Evolutionary conservation across 2,113 vertebrate species (phyloP), one percentile per base, ranked within the genome.

Genomic region (Microtus richardsoni): DNA sequence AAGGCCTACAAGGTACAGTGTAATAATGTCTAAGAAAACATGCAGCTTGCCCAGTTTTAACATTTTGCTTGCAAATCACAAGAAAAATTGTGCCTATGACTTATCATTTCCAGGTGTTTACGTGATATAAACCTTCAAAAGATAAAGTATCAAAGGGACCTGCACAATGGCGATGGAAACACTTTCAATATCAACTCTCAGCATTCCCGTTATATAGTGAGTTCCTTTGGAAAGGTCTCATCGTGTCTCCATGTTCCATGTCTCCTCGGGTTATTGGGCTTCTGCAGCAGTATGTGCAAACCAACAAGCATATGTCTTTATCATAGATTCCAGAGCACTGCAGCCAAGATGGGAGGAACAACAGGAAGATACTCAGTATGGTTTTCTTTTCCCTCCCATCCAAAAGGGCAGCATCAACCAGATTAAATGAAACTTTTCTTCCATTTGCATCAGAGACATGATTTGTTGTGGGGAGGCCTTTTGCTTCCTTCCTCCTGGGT

Each of bases 51-150:
- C 21, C 52, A 90, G 26, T 95, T 44, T 94, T 74, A 87, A 47
- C 64, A 86, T 64, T 89, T 93, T 87, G 19, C 41, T 94, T 96
- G 52, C 5, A 96, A 89, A 33, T 49, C 70, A 68, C 92, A 95
- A 39, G 60, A 88, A 60, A 24, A 36, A 5, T 30, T 75, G 39
- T 84, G 26, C 54, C 24, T 47, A 36, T 66, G 52, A 24, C 44
- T 93, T 84, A 87, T 68, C 28, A 94, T 91, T 60, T 80, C 14
- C n/a, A 94, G 10, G 28, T 88, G 10, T 85, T 93, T 78, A 66
- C 24, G 49, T 92, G 33, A 30, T 86, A 73, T 86, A 83, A 70
- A 68, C 74, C 39, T 91, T 87, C 54, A 26, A 94, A 93, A 58
- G 36, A 33, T 30, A 84, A 19, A 54, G 60, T 26, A 54, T 39